Evolutionary conservation across 2,888 invertebrate species (phyloP).

Genomic region (Megamerina dolium): DNA sequence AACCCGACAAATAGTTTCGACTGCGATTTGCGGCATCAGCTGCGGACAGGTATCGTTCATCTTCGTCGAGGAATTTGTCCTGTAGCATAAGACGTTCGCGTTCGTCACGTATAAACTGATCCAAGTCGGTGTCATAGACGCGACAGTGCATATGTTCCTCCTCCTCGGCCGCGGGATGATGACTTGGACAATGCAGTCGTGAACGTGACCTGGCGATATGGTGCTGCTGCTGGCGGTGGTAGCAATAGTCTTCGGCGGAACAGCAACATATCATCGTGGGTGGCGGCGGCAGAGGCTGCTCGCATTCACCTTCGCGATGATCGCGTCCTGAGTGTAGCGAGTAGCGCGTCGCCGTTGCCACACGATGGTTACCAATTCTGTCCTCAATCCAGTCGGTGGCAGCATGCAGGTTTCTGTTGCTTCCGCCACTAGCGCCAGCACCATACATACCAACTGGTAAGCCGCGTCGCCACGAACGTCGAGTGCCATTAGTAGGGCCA

Average conservation of each 20-base stretch:
- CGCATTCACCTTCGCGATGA: slow-evolving; percentile 16
- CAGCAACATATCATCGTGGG: slow-evolving; percentile 40
- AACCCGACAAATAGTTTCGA: slow-evolving; percentile 21
- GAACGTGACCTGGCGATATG: slow-evolving; percentile 23
- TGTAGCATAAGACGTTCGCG: slow-evolving; percentile 43
- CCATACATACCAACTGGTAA: slow-evolving; percentile 27
- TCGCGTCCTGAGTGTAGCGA: slow-evolving; percentile 21
- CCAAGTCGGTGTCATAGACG: slow-evolving; percentile 42
- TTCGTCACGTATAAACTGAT: slow-evolving; percentile 46
- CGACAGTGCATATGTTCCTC: slow-evolving; percentile 45
- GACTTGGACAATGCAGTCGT: slow-evolving; percentile 35
- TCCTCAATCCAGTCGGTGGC: slow-evolving; percentile 44
- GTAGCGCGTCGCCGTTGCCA: slow-evolving; percentile 27
- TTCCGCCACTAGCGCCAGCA: slow-evolving; percentile 33
- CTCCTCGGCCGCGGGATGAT: slow-evolving; percentile 44
- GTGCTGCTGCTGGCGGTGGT: slow-evolving; percentile 37
- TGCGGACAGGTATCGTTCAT: slow-evolving; percentile 40
- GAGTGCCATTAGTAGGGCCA: slow-evolving; percentile 20
- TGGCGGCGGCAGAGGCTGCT: slow-evolving; percentile 25
- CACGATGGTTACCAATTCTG: slow-evolving; percentile 30
- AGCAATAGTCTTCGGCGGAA: slow-evolving; percentile 45
- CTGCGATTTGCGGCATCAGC: slow-evolving; percentile 22
- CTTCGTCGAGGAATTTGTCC: slow-evolving; percentile 48
- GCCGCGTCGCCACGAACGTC: slow-evolving; percentile 25
- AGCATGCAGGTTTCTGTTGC: slow-evolving; percentile 38